Evolutionary conservation across 2,888 invertebrate species (phyloP), one percentile per base, ranked within the genome.

Genomic region (Aspidiotus rigidus): DNA sequence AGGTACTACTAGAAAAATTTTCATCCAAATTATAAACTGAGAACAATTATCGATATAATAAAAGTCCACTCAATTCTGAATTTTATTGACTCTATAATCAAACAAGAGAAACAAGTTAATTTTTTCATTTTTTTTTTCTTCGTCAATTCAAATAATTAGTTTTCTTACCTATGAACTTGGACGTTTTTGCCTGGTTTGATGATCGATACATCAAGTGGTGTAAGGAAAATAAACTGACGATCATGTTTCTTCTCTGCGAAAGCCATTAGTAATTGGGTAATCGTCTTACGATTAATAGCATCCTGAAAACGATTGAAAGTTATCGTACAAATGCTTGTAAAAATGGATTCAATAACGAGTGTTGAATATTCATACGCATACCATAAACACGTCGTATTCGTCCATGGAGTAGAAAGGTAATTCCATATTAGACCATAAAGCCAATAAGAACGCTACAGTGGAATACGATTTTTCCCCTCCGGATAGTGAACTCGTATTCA

Each of bases 331-430:
- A 53, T n/a, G n/a, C 11, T 1, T 3, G n/a, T 53, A 53, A 5
- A 13, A 53, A 53, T 13, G 1, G 11, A 53, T 3, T 53, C 5
- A 53, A n/a, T 2, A 3, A 13, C 11, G 53, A 53, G 53, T 11
- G 53, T 53, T 62, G 40, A 75, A 77, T 78, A 77, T 90, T 94
- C 15, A 56, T n/a, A 2, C 10, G 10, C 62, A 28, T 49, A 66
- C 66, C 89, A 97, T 95, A 77, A 92, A 97, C 0, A 97, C 94
- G 77, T 97, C 96, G 77, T 95, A 97, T 82, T 98, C 97, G 78
- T 97, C 97, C 74, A 97, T 81, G 78, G 94, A 87, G 82, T 89
- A 89, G 80, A 98, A 96, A 0, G 98, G 97, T 75, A 92, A 85
- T 76, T 90, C 87, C 76, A 93, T 89, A 73, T 89, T 88, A 71